Base-by-base conservation (phyloP, 2,113 vertebrate species). In the Accipiter virgatus region DNA sequence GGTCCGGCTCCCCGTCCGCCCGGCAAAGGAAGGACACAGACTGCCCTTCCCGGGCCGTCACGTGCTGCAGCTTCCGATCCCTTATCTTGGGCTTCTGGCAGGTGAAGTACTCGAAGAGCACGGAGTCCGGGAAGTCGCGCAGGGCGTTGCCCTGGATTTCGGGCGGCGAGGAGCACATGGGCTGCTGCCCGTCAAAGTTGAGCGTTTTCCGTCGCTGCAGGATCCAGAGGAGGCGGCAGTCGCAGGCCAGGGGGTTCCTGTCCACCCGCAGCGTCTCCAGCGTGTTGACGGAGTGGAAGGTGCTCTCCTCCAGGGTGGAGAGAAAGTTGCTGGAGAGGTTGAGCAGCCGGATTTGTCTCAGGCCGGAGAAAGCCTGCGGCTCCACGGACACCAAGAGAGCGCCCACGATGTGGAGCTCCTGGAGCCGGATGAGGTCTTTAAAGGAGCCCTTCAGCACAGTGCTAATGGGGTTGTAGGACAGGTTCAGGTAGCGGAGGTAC, bases 201-300 rank as follows among this genome's bases (percentile, higher is more conserved):
- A 99, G 98, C 0, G 99, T 99, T 98, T 99, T 99, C 23, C 99
- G 98, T 6, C 99, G 98, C 97, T 99, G 99, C 86, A 99, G 98
- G 93, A 99, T 99, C 99, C 99, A 99, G 25, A 99, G 98, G 63
- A 99, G 98, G 50, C 99, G 99, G 85, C 99, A 99, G 97, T 99
- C 99, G 0, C 99, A 99, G 82, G 99, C 98, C 93, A 99, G 97
- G 9, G 99, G 99, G 97, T 99, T 99, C 53, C 98, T 98, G 78
- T 99, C 99, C 90, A 99, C 97, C 13, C 99, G 98, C 92, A 99
- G 97, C 0, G 98, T 99, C 97, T 99, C 99, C 96, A 99, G 97
- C 1, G 98, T 99, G 98, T 99, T 99, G 48, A 99, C 99, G 0
- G 99, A 99, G 92, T 99, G 99, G 97, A 99, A 99, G 52, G 99